These are phyloP conservation scores for Anthoscopus minutus DNA, from an alignment of 2,113 vertebrate species.

Conservation along the genomic window DNA sequence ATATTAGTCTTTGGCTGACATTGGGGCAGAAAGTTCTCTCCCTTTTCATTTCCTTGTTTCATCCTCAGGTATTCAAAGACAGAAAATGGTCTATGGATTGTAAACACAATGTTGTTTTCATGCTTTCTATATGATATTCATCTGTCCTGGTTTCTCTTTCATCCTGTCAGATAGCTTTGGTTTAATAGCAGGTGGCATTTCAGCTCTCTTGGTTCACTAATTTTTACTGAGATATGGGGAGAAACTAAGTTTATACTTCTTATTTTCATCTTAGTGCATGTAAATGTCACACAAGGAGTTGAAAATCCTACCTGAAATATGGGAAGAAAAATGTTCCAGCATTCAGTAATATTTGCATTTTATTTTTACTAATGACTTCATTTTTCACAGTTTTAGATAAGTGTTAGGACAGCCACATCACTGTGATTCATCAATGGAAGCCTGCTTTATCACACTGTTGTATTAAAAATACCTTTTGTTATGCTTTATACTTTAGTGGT, in stretches of 20 bases:
- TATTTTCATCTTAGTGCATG: not conserved
- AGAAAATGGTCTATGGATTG: not conserved
- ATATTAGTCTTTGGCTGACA: not conserved
- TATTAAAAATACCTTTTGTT: conserved; percentile 56
- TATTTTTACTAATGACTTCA: conserved; percentile 66
- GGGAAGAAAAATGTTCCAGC: conserved; percentile 43
- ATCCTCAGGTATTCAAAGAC: not conserved
- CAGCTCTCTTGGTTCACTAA: not conserved
- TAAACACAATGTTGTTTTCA: not conserved
- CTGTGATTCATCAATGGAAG: conserved; percentile 57
- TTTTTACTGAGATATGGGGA: not conserved
- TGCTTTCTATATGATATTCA: not conserved
- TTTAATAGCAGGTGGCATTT: not conserved
- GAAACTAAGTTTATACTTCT: not conserved
- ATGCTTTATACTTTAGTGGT: conserved; percentile 60
- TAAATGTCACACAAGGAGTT: not conserved
- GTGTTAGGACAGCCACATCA: conserved; percentile 40
- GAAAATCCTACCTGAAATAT: conserved; percentile 23
- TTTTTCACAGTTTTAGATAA: conserved; percentile 67
- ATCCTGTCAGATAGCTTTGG: not conserved
- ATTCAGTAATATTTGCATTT: conserved; percentile 66
- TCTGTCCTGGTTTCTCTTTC: not conserved
- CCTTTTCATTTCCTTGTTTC: not conserved
- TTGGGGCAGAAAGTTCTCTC: not conserved
- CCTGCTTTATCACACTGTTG: conserved; percentile 46